phyloP scores from a whole-genome alignment of 2,888 invertebrate species.

The Eretmocerus hayati region DNA sequence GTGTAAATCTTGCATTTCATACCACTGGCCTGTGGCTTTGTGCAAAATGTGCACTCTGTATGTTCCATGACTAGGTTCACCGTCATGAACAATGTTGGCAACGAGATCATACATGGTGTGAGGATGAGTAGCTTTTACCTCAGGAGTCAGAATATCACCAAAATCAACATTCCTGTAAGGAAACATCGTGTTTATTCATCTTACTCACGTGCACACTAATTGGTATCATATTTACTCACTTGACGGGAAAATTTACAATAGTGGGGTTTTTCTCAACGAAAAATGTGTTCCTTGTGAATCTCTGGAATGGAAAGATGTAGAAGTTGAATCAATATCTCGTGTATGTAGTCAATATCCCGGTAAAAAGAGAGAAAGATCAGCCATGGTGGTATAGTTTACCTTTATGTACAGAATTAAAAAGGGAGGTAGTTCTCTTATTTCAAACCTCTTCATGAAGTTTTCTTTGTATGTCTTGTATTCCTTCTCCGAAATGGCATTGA shows the following conservation, averaged over 20 bases:
- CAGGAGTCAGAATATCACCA: slow-evolving; percentile 85
- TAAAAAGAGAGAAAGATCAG: no score
- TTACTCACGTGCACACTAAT: slow-evolving; percentile 1
- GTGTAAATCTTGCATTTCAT: slow-evolving; percentile 82
- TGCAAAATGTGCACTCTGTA: slow-evolving; percentile 92
- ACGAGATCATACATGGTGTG: slow-evolving; percentile 89
- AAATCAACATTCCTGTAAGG: slow-evolving; percentile 86
- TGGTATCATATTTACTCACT: slow-evolving; percentile 56
- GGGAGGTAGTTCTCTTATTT: slow-evolving; percentile 86
- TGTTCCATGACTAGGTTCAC: slow-evolving; percentile 89
- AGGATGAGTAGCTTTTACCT: slow-evolving; percentile 68
- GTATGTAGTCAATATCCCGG: no score
- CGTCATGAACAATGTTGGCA: slow-evolving; percentile 99
- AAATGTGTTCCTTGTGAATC: slow-evolving; percentile 98
- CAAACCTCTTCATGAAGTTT: slow-evolving; percentile 94
- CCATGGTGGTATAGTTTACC: no score
- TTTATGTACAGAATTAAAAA: slow-evolving; percentile 95
- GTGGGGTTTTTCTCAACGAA: slow-evolving; percentile 99
- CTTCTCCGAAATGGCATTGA: slow-evolving; percentile 91
- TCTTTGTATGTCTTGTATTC: slow-evolving; percentile 99
- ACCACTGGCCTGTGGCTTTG: slow-evolving; percentile 77
- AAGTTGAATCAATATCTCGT: no score
- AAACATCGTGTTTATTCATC: slow-evolving; percentile 5
- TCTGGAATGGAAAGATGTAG: slow-evolving; percentile 43
- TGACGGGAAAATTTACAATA: slow-evolving; percentile 98